Evolutionary conservation across 1,140 invertebrate genomes (phyloP).

Genomic region (Trypoxylus dichotomus): DNA sequence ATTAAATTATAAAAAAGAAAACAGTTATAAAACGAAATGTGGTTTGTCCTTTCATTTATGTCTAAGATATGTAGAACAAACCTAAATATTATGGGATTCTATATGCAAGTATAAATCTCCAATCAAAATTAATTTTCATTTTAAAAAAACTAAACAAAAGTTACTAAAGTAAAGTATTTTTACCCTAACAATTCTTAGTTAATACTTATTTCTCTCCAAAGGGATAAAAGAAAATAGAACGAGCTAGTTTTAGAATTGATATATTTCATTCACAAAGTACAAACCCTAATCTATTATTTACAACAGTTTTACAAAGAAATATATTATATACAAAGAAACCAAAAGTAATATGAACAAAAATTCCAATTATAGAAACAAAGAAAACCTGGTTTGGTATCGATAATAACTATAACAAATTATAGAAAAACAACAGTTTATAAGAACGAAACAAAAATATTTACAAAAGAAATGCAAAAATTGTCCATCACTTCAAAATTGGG

Average conservation of each 20-base stretch:
- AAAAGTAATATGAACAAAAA: not conserved
- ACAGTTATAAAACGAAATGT: too few relatives aligned
- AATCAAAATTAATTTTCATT: too few relatives aligned
- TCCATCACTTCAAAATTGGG: not conserved
- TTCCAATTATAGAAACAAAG: not conserved
- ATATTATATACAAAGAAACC: not conserved
- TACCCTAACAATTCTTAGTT: too few relatives aligned
- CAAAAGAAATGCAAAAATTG: not conserved
- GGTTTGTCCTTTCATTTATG: too few relatives aligned
- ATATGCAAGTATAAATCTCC: too few relatives aligned
- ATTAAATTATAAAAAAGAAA: too few relatives aligned
- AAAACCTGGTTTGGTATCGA: slow-evolving; percentile 4
- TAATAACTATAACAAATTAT: not conserved
- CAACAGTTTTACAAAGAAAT: not conserved
- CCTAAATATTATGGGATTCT: too few relatives aligned
- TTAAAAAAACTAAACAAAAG: too few relatives aligned
- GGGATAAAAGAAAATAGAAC: not conserved
- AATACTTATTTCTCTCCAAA: not conserved
- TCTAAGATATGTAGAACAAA: too few relatives aligned
- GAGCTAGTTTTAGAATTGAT: not conserved
- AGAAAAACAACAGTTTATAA: not conserved
- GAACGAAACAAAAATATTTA: not conserved
- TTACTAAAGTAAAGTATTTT: too few relatives aligned
- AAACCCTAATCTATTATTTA: slow-evolving; percentile 15
- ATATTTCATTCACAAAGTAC: slow-evolving; percentile 14